Evolutionary conservation across 2,797 vertebrate genomes (phyloP).

Genomic region (Orientallactaga sibirica): DNA sequence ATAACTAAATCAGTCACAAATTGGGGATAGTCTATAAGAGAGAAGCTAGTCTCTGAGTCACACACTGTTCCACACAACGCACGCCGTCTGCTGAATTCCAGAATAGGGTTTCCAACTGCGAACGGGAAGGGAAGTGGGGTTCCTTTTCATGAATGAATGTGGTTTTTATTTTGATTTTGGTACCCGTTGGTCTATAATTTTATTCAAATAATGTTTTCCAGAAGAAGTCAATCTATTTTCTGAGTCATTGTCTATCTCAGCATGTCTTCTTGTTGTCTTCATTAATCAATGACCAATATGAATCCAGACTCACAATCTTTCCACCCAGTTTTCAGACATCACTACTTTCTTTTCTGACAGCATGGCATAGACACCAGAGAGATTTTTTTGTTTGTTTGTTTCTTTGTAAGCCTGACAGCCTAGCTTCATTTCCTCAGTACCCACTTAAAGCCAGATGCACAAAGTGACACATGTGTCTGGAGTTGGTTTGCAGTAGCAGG

Average conservation of each 20-base stretch:
- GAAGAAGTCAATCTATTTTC: constrained; percentile 33
- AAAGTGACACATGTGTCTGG: no score
- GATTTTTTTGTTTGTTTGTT: no score
- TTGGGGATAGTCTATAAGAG: neutral
- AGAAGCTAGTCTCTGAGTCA: neutral
- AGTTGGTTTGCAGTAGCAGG: no score
- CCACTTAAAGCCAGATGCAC: no score
- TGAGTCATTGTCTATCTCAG: constrained; percentile 30
- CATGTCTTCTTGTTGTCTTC: constrained; percentile 13
- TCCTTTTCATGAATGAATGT: neutral
- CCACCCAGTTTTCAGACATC: neutral
- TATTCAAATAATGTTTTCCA: constrained; percentile 42
- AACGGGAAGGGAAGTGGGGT: neutral
- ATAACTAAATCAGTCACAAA: constrained; percentile 2
- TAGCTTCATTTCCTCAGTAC: no score
- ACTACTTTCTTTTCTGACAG: neutral
- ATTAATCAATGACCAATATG: constrained; percentile 29
- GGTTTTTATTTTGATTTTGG: constrained; percentile 35
- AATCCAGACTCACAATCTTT: neutral
- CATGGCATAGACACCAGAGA: no score
- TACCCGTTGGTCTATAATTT: neutral
- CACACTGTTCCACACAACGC: neutral
- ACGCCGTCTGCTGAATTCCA: neutral
- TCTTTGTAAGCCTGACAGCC: no score
- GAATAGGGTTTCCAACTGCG: neutral